phyloP scores from a whole-genome alignment of 2,797 vertebrate genomes.

The Schizopygopsis malacanthus region DNA sequence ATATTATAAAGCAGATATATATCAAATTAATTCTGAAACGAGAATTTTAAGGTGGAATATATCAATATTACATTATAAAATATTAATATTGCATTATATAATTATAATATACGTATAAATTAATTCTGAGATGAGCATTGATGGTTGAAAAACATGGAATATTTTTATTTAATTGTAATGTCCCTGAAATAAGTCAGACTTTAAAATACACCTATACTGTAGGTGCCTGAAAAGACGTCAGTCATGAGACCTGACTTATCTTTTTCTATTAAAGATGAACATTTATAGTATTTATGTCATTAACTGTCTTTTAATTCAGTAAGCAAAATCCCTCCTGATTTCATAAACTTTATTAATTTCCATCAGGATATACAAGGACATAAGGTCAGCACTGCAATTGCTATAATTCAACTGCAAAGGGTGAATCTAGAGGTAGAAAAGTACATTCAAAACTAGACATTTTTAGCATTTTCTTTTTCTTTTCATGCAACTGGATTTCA shows the following conservation, averaged over 20 bases:
- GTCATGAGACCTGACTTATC: not conserved
- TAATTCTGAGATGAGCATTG: not conserved
- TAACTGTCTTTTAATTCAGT: slow-evolving; percentile 21
- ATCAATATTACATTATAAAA: too few relatives aligned
- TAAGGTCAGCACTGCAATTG: slow-evolving; percentile 27
- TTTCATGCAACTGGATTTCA: not conserved
- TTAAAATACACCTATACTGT: not conserved
- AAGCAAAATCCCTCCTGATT: not conserved
- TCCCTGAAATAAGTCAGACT: not conserved
- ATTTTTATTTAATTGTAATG: not conserved
- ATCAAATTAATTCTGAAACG: not conserved
- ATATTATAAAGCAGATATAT: not conserved
- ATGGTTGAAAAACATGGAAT: not conserved
- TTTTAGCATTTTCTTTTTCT: not conserved
- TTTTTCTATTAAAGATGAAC: not conserved
- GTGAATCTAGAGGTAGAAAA: slow-evolving; percentile 25
- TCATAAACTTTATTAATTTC: not conserved
- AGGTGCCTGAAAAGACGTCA: not conserved
- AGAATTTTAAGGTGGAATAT: too few relatives aligned
- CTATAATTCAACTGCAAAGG: slow-evolving; percentile 27
- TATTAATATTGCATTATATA: not conserved
- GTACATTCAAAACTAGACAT: not conserved
- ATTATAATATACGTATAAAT: not conserved
- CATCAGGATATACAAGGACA: slow-evolving; percentile 28
- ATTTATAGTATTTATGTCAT: not conserved